Conservation (phyloP, 2,113 vertebrate genomes). For the Datnioides undecimradiatus region DNA sequence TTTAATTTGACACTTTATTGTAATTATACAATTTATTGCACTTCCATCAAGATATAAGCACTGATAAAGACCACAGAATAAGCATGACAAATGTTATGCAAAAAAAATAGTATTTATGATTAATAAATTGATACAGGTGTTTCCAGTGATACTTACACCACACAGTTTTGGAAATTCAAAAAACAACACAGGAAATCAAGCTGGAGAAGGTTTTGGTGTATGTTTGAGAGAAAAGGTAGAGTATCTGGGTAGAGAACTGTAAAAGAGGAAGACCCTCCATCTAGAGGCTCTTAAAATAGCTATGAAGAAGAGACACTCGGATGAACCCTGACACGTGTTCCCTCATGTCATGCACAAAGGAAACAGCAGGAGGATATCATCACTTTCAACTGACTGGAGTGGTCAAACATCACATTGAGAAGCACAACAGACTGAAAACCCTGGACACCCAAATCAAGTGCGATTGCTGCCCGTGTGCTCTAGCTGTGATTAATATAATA, state of each 20-base stretch:
- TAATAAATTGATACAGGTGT: neutral
- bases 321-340: slow-evolving; percentile 31
- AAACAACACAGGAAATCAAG: neutral
- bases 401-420: neutral
- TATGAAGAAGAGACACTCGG: slow-evolving; percentile 41
- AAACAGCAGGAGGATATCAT: slow-evolving; percentile 41
- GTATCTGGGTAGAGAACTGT: slow-evolving; percentile 45
- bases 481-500: slow-evolving; percentile 20
- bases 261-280: slow-evolving; percentile 40
- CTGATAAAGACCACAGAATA: too few species aligned
- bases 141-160: neutral
- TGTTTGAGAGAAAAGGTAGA: slow-evolving; percentile 15
- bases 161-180: neutral
- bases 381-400: neutral
- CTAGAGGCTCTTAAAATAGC: slow-evolving; percentile 67
- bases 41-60: neutral
- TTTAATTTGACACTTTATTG: neutral
- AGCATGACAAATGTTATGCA: too few species aligned
- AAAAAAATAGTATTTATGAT: too few species aligned
- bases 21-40: neutral
- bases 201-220: neutral
- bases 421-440: neutral
- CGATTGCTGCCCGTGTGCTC: neutral
- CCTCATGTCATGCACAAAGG: slow-evolving; percentile 13
- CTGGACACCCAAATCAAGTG: neutral